Evolutionary conservation across 2,888 invertebrate genomes (phyloP).

Genomic region (Coelogynopora nodosa): DNA sequence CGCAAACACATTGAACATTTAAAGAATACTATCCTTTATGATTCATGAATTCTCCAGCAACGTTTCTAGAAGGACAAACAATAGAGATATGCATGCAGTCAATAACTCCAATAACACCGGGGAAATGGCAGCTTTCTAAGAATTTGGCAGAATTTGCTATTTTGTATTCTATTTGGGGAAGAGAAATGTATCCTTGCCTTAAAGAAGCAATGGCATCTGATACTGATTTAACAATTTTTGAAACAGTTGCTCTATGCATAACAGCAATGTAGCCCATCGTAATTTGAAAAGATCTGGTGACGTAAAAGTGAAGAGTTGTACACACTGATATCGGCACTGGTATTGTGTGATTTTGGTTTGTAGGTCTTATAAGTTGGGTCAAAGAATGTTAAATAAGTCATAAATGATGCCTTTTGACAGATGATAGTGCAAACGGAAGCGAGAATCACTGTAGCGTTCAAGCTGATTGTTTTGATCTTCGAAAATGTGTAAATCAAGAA

Average conservation of each 20-base stretch:
- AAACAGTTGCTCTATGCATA: background rate
- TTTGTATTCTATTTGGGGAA: background rate
- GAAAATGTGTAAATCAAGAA: background rate
- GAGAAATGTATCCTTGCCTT: background rate
- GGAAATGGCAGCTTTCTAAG: background rate
- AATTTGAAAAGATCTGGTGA: background rate
- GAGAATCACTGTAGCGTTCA: background rate
- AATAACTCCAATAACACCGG: background rate
- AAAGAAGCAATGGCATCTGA: background rate
- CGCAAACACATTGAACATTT: background rate
- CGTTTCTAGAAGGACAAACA: background rate
- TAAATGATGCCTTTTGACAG: background rate
- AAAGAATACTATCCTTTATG: slow-evolving; percentile 14
- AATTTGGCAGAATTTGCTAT: background rate
- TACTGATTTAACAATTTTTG: background rate
- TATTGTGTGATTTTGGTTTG: background rate
- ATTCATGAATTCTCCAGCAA: background rate
- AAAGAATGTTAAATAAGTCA: background rate
- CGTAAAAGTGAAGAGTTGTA: background rate
- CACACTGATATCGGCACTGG: background rate
- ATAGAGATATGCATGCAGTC: slow-evolving; percentile 7
- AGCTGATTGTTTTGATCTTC: background rate
- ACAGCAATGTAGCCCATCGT: background rate
- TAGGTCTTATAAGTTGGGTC: background rate
- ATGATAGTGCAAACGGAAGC: background rate